These are phyloP conservation scores for Leptobrachium ailaonicum DNA, from an alignment of 2,113 vertebrate species.

Conservation along the genomic window DNA sequence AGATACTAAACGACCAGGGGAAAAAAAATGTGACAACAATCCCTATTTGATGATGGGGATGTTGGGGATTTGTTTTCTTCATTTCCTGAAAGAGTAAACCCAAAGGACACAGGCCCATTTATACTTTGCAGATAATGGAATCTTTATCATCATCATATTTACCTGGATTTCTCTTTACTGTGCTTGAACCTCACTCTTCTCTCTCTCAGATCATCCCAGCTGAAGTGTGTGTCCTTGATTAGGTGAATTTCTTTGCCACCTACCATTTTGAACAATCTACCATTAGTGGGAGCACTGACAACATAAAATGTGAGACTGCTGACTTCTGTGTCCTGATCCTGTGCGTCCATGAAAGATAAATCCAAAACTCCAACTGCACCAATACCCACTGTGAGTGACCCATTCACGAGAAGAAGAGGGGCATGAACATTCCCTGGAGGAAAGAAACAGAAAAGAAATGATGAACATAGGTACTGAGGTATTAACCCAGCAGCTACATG, in stretches of 20 bases:
- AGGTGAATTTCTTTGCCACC: conserved; percentile 61
- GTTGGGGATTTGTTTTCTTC: no score
- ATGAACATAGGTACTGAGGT: no score
- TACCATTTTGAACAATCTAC: conserved; percentile 64
- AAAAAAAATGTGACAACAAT: no score
- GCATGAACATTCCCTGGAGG: conserved; percentile 67
- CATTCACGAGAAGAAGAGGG: conserved; percentile 63
- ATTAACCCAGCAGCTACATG: no score
- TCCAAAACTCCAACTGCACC: conserved; percentile 69
- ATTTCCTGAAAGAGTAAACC: no score
- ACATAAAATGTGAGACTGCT: conserved; percentile 70
- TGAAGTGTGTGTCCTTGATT: conserved; percentile 68
- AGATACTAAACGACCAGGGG: no score
- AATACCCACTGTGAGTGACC: conserved; percentile 75
- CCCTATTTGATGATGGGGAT: no score
- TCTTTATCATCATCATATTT: conserved; percentile 26
- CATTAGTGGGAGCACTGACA: conserved; percentile 72
- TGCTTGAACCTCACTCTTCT: conserved; percentile 78
- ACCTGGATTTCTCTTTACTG: conserved; percentile 77
- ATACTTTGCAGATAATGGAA: no score
- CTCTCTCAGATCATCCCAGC: conserved; percentile 68
- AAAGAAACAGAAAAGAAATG: neutral
- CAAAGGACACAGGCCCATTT: no score
- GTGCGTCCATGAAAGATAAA: conserved; percentile 64
- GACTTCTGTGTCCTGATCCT: conserved; percentile 54